These are phyloP conservation scores for Carabus problematicus DNA, from an alignment of 2,888 invertebrate species.

Conservation along the genomic window DNA sequence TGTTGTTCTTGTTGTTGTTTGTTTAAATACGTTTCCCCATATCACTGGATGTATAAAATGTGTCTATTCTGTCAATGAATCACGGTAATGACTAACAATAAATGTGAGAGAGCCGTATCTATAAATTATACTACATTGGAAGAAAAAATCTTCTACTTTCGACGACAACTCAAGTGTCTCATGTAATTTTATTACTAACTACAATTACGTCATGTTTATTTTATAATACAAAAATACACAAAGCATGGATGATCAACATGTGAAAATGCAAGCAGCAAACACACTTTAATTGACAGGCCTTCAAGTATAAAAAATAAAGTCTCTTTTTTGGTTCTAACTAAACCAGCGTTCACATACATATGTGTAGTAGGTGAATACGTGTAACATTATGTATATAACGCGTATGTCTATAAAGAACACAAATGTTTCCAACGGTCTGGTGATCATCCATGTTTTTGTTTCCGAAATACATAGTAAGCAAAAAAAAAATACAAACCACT, in stretches of 20 bases:
- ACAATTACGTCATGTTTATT: slow-evolving; percentile 27
- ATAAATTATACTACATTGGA: slow-evolving; percentile 24
- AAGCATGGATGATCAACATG: slow-evolving; percentile 21
- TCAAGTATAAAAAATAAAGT: slow-evolving; percentile 36
- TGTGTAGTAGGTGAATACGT: too few relatives aligned
- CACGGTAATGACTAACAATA: slow-evolving; percentile 25
- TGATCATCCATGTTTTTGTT: slow-evolving; percentile 6
- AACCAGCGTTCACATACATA: not conserved
- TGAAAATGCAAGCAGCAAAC: slow-evolving; percentile 20
- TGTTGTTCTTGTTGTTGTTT: slow-evolving; percentile 2
- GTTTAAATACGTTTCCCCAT: slow-evolving; percentile 9
- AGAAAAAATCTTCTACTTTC: slow-evolving; percentile 32
- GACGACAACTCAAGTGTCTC: slow-evolving; percentile 24
- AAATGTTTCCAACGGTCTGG: not conserved
- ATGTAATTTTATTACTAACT: slow-evolving; percentile 17
- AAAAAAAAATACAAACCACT: slow-evolving; percentile 14
- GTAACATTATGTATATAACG: too few relatives aligned
- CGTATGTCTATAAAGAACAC: too few relatives aligned
- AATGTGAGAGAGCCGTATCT: slow-evolving; percentile 29
- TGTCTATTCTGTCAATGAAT: slow-evolving; percentile 30
- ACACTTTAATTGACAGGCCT: slow-evolving; percentile 28
- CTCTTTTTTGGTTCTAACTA: not conserved
- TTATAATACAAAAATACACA: slow-evolving; percentile 20
- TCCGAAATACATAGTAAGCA: slow-evolving; percentile 10
- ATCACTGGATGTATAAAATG: slow-evolving; percentile 32